phyloP scores from a whole-genome alignment of 1,140 invertebrate species.

The Leptonema lineaticorne region DNA sequence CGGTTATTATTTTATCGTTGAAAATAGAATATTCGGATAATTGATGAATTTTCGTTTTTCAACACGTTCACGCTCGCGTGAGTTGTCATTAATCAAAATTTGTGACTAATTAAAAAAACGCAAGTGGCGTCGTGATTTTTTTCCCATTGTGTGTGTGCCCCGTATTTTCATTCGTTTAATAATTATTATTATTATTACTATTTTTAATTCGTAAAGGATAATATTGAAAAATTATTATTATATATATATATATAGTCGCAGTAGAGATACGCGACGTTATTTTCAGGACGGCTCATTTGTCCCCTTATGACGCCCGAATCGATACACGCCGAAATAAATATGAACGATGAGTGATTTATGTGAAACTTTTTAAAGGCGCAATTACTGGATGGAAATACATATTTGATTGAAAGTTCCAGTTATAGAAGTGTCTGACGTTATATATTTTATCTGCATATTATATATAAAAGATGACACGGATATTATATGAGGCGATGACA shows the following conservation, averaged over 20 bases:
- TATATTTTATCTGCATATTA: no score
- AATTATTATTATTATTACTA: not conserved
- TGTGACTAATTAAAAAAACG: constrained; percentile 28
- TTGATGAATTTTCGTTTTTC: constrained; percentile 23
- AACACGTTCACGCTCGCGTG: constrained; percentile 3
- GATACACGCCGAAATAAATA: not conserved
- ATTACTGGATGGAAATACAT: no score
- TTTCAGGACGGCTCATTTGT: not conserved
- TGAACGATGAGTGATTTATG: not conserved
- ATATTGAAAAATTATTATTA: constrained; percentile 18
- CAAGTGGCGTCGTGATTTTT: constrained; percentile 14
- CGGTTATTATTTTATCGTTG: constrained; percentile 5
- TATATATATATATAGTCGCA: no score
- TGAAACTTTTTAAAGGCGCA: no score
- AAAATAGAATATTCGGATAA: constrained; percentile 7
- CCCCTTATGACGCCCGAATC: not conserved
- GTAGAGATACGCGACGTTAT: constrained; percentile 12
- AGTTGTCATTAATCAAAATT: constrained; percentile 23
- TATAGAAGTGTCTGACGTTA: no score
- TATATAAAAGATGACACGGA: no score
- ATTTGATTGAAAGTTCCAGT: no score
- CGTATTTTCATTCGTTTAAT: no score
- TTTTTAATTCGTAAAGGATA: not conserved
- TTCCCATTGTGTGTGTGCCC: no score
- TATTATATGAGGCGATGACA: no score